Conservation (phyloP, 2,113 vertebrate genomes). For the Phoxinus phoxinus region DNA sequence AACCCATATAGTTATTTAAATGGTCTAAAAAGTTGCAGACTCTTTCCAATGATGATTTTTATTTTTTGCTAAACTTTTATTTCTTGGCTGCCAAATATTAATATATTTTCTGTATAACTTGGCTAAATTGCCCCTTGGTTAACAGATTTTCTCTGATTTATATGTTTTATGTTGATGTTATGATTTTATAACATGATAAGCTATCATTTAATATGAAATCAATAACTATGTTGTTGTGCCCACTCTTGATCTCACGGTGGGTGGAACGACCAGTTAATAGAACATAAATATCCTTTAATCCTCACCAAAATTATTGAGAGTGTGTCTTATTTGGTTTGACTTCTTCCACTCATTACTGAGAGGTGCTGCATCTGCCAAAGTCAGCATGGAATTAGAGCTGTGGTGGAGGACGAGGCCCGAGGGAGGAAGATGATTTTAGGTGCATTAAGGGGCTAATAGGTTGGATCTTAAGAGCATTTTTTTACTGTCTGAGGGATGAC, state of each 20-base stretch:
- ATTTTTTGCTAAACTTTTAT: background rate
- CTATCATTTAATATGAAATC: background rate
- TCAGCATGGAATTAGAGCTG: slow-evolving; percentile 24
- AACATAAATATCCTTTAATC: slow-evolving; percentile 48
- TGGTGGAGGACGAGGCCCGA: slow-evolving; percentile 37
- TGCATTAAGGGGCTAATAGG: slow-evolving; percentile 46
- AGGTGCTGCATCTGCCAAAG: slow-evolving; percentile 42
- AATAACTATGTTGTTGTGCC: background rate
- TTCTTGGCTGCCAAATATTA: background rate
- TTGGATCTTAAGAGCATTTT: slow-evolving; percentile 41
- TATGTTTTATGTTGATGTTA: background rate
- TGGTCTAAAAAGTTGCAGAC: background rate
- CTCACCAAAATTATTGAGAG: slow-evolving; percentile 27
- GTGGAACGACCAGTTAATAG: slow-evolving; percentile 27
- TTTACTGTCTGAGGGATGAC: slow-evolving; percentile 36
- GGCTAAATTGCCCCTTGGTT: background rate
- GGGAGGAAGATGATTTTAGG: slow-evolving; percentile 43
- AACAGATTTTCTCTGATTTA: background rate
- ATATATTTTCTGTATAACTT: background rate
- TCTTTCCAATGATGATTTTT: background rate
- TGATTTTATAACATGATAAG: background rate
- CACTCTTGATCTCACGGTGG: slow-evolving; percentile 11
- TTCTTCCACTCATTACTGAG: slow-evolving; percentile 12
- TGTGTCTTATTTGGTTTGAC: slow-evolving; percentile 39
- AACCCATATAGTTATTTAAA: background rate